Conservation (phyloP, 2,888 invertebrate species). For the Lysandra coridon region DNA sequence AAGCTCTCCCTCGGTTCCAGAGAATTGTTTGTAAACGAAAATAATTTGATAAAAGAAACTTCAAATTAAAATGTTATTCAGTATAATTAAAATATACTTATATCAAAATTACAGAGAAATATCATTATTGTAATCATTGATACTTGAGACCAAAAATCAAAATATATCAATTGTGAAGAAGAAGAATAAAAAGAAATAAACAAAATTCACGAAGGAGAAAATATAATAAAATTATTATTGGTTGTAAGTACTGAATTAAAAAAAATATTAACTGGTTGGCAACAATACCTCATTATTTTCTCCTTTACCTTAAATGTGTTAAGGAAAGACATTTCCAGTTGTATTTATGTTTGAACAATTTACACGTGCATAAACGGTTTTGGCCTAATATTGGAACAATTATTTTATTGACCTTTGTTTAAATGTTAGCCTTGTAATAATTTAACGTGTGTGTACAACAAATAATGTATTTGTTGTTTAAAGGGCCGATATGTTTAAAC, state of each 20-base stretch:
- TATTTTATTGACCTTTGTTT: constrained; percentile 20
- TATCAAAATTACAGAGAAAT: no score
- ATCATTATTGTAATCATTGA: not conserved
- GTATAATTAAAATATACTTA: no score
- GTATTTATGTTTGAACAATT: not conserved
- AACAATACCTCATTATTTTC: not conserved
- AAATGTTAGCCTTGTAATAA: constrained; percentile 5
- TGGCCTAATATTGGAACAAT: constrained; percentile 25
- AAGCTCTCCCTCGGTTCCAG: not conserved
- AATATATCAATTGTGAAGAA: not conserved
- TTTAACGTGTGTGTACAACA: not conserved
- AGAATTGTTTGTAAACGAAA: no score
- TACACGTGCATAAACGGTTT: constrained; percentile 5
- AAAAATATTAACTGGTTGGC: not conserved
- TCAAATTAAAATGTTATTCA: no score
- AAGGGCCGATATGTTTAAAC: not conserved
- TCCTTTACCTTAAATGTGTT: not conserved
- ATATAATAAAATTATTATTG: not conserved
- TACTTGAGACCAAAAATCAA: not conserved
- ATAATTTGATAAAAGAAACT: no score
- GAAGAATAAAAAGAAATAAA: not conserved
- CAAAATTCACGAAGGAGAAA: not conserved
- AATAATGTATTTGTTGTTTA: not conserved
- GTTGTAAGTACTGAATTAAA: not conserved
- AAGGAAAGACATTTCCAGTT: not conserved